Evolutionary conservation across 1,140 invertebrate genomes (phyloP).

Genomic region (Schmidtea mediterranea): DNA sequence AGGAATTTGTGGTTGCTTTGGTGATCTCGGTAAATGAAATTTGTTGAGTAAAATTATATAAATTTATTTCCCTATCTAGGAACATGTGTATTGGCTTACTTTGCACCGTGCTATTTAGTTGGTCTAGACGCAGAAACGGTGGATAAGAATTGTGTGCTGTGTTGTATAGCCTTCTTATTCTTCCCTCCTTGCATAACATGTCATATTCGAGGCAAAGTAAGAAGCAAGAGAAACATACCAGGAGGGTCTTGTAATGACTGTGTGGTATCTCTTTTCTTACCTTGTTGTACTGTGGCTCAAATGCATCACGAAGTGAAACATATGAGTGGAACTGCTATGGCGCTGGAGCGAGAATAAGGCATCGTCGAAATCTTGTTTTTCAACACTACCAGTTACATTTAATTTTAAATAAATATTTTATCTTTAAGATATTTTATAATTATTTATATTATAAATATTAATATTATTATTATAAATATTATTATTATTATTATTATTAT

Average conservation of each 20-base stretch:
- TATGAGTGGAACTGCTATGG: conserved; percentile 9
- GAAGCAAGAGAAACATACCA: conserved; percentile 16
- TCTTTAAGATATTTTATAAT: too few species aligned
- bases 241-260: conserved; percentile 16
- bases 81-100: background rate
- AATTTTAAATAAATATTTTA: too few species aligned
- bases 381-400: too few species aligned
- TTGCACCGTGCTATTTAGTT: conserved; percentile 20
- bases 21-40: too few species aligned
- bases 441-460: too few species aligned
- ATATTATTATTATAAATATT: too few species aligned
- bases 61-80: too few species aligned
- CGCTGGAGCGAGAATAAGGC: conserved; percentile 14
- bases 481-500: too few species aligned
- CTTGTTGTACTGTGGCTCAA: conserved; percentile 17
- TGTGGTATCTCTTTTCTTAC: conserved; percentile 15
- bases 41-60: too few species aligned
- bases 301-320: conserved; percentile 18
- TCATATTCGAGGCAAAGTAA: conserved; percentile 18
- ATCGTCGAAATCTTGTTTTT: too few species aligned
- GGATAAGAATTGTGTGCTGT: conserved; percentile 17
- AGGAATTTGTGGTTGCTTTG: too few species aligned
- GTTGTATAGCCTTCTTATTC: conserved; percentile 14
- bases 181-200: conserved; percentile 11
- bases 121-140: conserved; percentile 22